phyloP scores from a whole-genome alignment of 2,888 invertebrate genomes.

The Euphydryas editha region DNA sequence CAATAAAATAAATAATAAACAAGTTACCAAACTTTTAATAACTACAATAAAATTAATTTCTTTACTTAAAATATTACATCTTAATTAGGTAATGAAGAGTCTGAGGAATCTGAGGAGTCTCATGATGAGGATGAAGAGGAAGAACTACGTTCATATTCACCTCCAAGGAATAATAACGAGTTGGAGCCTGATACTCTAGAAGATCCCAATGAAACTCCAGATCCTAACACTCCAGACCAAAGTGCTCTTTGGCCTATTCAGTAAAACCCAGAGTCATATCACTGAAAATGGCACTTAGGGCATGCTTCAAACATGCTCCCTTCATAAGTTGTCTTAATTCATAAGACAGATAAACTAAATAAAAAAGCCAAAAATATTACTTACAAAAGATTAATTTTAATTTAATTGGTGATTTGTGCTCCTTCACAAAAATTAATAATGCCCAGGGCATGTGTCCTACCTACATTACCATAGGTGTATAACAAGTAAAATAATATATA shows the following conservation, averaged over 20 bases:
- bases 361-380: too few species aligned
- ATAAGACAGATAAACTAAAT: too few species aligned
- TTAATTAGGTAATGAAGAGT: conserved; percentile 77
- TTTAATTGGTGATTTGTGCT: too few species aligned
- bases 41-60: background rate
- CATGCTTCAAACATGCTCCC: too few species aligned
- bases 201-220: conserved; percentile 67
- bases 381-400: too few species aligned
- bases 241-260: conserved; percentile 61
- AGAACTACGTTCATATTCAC: conserved; percentile 74
- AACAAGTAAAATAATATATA: too few species aligned
- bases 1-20: background rate
- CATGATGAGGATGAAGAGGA: conserved; percentile 85
- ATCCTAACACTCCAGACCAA: conserved; percentile 67
- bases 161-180: conserved; percentile 73
- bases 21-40: background rate
- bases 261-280: background rate
- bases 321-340: too few species aligned
- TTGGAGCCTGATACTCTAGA: conserved; percentile 70
- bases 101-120: conserved; percentile 83
- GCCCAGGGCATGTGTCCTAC: too few species aligned
- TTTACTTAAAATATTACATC: background rate
- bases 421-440: too few species aligned
- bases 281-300: background rate
- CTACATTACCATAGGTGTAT: too few species aligned